phyloP scores from a whole-genome alignment of 1,140 invertebrate species.

The Gryon sp. region DNA sequence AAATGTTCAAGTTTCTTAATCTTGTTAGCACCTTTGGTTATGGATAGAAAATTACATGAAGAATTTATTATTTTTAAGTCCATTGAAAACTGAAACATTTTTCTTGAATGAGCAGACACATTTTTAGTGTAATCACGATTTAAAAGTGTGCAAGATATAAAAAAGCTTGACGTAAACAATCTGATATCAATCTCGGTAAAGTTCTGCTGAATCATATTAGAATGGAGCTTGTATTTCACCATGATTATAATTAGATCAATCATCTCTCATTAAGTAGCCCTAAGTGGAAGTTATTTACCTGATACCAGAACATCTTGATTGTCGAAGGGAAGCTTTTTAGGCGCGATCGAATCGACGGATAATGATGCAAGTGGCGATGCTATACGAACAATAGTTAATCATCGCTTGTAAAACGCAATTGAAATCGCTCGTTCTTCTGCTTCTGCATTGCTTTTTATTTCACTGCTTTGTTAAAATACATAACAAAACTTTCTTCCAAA shows the following conservation, averaged over 20 bases:
- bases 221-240: slow-evolving; percentile 67
- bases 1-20: neutral
- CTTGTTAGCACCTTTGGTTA: slow-evolving; percentile 31
- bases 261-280: slow-evolving; percentile 70
- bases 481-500: too few species aligned
- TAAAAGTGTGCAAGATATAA: too few species aligned
- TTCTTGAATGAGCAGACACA: too few species aligned
- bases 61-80: too few species aligned
- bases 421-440: neutral
- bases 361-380: slow-evolving; percentile 9
- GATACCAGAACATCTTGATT: slow-evolving; percentile 44
- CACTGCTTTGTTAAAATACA: too few species aligned
- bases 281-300: slow-evolving; percentile 63
- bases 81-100: too few species aligned
- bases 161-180: too few species aligned
- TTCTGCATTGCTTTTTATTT: too few species aligned
- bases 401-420: slow-evolving; percentile 12
- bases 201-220: slow-evolving; percentile 49
- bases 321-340: slow-evolving; percentile 52
- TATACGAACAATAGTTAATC: slow-evolving; percentile 33
- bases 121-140: neutral
- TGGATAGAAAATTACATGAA: slow-evolving; percentile 11
- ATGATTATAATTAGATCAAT: slow-evolving; percentile 72
- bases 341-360: slow-evolving; percentile 19
- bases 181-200: slow-evolving; percentile 39